Evolutionary conservation across 2,888 invertebrate species (phyloP), one percentile per base, ranked within the genome.

Genomic region (Conus canariensis): DNA sequence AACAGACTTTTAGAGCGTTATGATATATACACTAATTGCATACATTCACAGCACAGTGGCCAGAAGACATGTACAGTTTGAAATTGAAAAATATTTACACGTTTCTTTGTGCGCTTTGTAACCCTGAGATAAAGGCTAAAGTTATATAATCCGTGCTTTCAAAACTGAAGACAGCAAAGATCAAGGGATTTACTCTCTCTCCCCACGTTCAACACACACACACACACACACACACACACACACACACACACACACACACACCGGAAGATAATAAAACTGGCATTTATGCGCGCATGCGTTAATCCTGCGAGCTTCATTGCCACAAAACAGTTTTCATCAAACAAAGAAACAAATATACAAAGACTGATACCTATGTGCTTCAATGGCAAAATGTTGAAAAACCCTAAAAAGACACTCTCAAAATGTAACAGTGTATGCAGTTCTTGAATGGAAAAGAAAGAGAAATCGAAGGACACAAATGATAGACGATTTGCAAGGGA

Each of bases 81-180:
- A 30, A 30, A 80, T 3, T 12, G 30, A 14, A 30, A 22, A 12
- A 16, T 16, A 10, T 30, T 80, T 30, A 77, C 30, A n/a, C 8
- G 22, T 30, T 80, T 80, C 14, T 80, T 14, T 30, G 30, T 10
- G 30, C 30, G 12, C 2, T 30, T 80, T 80, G 30, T 80, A 80
- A 80, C 77, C 30, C 77, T 80, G 77, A 80, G 45, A 77, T 12
- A 45, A 80, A 80, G 77, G 77, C 30, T 80, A 80, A 80, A 30
- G 77, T 80, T 80, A 0, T 80, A 4, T 8, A 70, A 80, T 30
- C 30, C 16, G 77, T 80, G 77, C 30, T 80, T 80, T 10, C 16
- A 80, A 80, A 30, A 6, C 77, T 8, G 30, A 12, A 80, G 12
- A 80, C 16, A 30, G 30, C 14, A 30, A 80, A 80, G 16, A 30